A percentile compares a stretch with the other conserved stretches of the same genome.
Conservation (phyloP, 2,888 invertebrate genomes). For the Nomada ferruginata region DNA sequence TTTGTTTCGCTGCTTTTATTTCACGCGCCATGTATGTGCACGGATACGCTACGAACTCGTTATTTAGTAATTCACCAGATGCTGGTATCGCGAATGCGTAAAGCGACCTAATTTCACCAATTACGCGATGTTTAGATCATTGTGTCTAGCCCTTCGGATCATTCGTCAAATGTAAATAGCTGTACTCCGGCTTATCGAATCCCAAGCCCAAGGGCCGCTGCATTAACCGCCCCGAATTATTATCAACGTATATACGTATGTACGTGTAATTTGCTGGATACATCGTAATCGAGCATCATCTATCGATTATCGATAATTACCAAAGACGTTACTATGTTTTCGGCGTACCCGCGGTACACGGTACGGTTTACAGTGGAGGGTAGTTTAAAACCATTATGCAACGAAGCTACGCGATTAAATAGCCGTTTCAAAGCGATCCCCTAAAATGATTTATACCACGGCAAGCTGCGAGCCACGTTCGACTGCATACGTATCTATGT, state of each 20-base stretch:
- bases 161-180: constrained; percentile 43
- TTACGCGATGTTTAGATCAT: constrained; percentile 25
- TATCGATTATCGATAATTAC: constrained; percentile 60
- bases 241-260: constrained; percentile 11
- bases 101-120: neutral
- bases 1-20: constrained; percentile 7
- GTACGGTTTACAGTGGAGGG: neutral
- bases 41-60: neutral
- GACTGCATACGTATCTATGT: neutral
- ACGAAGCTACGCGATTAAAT: constrained; percentile 29
- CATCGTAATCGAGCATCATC: constrained; percentile 45
- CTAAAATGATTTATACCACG: neutral
- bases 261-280: constrained; percentile 42
- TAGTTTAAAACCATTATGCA: constrained; percentile 19
- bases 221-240: constrained; percentile 42
- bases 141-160: constrained; percentile 18
- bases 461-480: no score
- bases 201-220: constrained; percentile 8
- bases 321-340: constrained; percentile 49
- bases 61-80: neutral
- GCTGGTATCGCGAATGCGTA: neutral
- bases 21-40: no score
- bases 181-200: constrained; percentile 43
- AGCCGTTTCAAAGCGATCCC: neutral
- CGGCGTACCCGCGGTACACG: neutral